Evolutionary conservation across 2,888 invertebrate genomes (phyloP).

Genomic region (Apotomis capreana): DNA sequence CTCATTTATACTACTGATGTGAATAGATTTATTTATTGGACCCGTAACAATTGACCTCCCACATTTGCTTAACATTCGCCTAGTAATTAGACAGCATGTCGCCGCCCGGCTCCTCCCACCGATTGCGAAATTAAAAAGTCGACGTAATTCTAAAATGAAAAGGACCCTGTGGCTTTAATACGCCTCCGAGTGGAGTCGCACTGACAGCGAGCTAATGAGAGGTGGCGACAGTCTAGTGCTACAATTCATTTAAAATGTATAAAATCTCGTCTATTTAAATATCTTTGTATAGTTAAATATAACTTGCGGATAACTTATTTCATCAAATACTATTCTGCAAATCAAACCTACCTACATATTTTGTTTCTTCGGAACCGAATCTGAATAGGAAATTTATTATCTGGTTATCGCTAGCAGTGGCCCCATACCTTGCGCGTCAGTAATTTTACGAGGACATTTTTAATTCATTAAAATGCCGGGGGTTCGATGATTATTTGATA

Average conservation of each 20-base stretch:
- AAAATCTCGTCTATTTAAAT: no score
- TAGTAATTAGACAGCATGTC: constrained; percentile 74
- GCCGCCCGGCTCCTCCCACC: constrained; percentile 64
- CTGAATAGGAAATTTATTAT: neutral
- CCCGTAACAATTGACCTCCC: constrained; percentile 30
- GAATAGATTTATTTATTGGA: constrained; percentile 10
- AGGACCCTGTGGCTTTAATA: constrained; percentile 50
- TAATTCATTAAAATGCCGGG: constrained; percentile 73
- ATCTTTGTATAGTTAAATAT: no score
- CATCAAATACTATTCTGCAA: no score
- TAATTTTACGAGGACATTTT: constrained; percentile 71
- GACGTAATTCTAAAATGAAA: constrained; percentile 57
- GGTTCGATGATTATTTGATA: constrained; percentile 67
- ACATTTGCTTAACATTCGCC: constrained; percentile 45
- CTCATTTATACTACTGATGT: neutral
- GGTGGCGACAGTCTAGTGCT: neutral
- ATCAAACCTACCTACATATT: no score
- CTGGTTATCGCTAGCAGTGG: constrained; percentile 44
- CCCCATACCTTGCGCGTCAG: constrained; percentile 45
- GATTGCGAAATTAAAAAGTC: constrained; percentile 67
- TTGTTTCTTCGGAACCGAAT: neutral
- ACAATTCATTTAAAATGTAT: no score
- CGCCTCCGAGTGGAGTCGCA: constrained; percentile 41
- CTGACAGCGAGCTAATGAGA: constrained; percentile 48
- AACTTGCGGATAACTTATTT: no score